These are phyloP conservation scores for Nyleta sp. DNA, from an alignment of 2,888 invertebrate species.

Conservation along the genomic window DNA sequence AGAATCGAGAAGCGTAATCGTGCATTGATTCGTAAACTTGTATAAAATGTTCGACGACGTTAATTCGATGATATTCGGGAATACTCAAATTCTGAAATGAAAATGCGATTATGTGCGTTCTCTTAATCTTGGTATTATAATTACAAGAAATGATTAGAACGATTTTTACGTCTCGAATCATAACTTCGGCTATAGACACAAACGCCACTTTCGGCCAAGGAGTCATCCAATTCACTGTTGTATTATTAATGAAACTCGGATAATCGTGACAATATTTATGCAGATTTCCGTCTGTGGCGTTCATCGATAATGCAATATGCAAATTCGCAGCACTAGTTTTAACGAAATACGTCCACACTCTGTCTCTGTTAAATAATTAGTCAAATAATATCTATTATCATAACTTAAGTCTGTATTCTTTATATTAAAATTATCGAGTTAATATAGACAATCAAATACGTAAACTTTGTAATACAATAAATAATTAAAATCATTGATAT, in stretches of 20 bases:
- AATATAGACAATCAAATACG: no score
- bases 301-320: slow-evolving; percentile 96
- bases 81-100: slow-evolving; percentile 85
- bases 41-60: slow-evolving; percentile 92
- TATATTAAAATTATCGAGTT: no score
- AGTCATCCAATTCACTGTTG: slow-evolving; percentile 84
- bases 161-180: slow-evolving; percentile 88
- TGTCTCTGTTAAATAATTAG: slow-evolving; percentile 84
- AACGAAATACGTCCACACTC: slow-evolving; percentile 93
- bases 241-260: slow-evolving; percentile 6
- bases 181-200: slow-evolving; percentile 94
- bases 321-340: slow-evolving; percentile 91
- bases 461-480: no score
- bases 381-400: no score
- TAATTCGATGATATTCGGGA: slow-evolving; percentile 86
- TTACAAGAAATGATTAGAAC: not conserved
- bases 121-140: not conserved
- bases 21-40: slow-evolving; percentile 91
- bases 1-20: slow-evolving; percentile 88
- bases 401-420: no score
- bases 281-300: slow-evolving; percentile 92
- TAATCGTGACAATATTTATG: slow-evolving; percentile 91
- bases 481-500: no score
- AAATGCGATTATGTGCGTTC: no score
- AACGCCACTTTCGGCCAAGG: slow-evolving; percentile 92